These are phyloP conservation scores for Sanderia malayensis DNA, from an alignment of 30 jellyfish, hydroid and myxozoan species.

Conservation along the genomic window DNA sequence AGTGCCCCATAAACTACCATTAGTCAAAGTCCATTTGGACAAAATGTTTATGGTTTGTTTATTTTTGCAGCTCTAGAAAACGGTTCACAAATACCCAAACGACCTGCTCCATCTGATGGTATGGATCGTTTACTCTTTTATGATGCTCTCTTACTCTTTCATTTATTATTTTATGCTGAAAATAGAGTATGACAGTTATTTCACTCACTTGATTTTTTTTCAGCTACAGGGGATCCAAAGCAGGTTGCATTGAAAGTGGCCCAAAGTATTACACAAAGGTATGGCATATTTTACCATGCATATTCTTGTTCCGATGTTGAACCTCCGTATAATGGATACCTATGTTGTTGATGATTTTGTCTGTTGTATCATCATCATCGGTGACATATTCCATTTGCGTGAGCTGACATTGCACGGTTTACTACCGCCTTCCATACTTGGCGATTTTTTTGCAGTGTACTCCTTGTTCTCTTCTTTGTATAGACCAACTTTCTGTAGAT, in stretches of 20 bases:
- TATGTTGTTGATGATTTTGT: not conserved
- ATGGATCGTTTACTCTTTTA: too few species aligned
- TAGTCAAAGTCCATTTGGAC: too few species aligned
- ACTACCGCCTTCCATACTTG: too few species aligned
- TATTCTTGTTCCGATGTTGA: not conserved
- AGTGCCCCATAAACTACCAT: too few species aligned
- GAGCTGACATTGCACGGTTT: too few species aligned
- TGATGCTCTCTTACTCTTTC: not conserved
- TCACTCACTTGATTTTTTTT: not conserved
- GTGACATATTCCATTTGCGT: too few species aligned
- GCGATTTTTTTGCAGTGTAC: too few species aligned
- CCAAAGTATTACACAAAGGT: slow-evolving; percentile 89
- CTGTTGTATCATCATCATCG: too few species aligned
- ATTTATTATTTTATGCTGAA: slow-evolving; percentile 2
- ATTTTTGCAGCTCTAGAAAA: slow-evolving; percentile 46
- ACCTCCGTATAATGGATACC: not conserved
- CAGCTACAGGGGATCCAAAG: slow-evolving; percentile 81
- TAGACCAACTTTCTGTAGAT: too few species aligned
- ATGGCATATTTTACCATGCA: not conserved
- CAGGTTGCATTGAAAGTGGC: slow-evolving; percentile 93
- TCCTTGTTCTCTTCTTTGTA: too few species aligned
- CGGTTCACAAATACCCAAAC: slow-evolving; percentile 46
- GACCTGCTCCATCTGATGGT: slow-evolving; percentile 9
- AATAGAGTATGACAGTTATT: too few species aligned
- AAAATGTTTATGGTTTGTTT: not conserved